Percentiles rank a stretch among this genome's conserved stretches.
phyloP scores from a whole-genome alignment of 2,113 vertebrate species.

The Thomomys bottae region DNA sequence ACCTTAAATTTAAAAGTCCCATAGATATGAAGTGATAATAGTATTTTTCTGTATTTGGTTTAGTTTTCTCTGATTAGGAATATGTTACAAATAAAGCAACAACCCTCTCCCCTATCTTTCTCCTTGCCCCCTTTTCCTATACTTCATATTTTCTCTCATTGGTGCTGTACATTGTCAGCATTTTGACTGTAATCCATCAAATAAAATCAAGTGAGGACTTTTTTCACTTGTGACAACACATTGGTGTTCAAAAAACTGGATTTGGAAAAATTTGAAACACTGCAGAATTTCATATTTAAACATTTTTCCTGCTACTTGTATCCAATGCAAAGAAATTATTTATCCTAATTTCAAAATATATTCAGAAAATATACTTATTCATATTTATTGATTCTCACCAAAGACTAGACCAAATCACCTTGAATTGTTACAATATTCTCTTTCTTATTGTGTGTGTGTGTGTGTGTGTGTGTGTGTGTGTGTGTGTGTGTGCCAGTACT shows the following conservation, averaged over 20 bases:
- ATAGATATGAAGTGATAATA: not conserved
- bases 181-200: not conserved
- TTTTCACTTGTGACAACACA: not conserved
- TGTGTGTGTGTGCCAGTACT: no score
- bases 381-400: not conserved
- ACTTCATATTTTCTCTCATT: not conserved
- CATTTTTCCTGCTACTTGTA: not conserved
- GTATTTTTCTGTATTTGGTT: not conserved
- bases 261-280: not conserved
- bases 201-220: not conserved
- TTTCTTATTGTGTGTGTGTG: not conserved
- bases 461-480: no score
- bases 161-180: not conserved
- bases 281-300: not conserved
- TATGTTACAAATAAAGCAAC: not conserved
- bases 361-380: not conserved
- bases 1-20: not conserved
- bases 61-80: not conserved
- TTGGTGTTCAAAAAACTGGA: not conserved
- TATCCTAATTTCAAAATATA: constrained; percentile 10
- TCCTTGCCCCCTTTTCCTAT: not conserved
- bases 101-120: not conserved
- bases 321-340: not conserved
- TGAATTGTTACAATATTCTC: not conserved
- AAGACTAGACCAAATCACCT: not conserved